Conservation (phyloP, 2,888 invertebrate genomes). For the Lamellibrachia satsuma region DNA sequence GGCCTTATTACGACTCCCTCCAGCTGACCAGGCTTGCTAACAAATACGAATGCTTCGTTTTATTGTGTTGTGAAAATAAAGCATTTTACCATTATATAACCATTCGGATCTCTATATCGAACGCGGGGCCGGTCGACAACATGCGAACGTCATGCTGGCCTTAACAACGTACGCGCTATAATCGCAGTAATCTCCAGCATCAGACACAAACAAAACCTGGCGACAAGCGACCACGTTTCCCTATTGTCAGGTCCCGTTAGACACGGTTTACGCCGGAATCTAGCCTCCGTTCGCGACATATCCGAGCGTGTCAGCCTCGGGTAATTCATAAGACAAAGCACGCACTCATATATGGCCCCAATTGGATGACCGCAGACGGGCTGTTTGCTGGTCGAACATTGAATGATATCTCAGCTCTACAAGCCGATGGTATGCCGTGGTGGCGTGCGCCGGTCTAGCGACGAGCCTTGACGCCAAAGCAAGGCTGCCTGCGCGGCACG, state of each 20-base stretch:
- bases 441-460: not conserved
- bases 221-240: not conserved
- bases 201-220: not conserved
- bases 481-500: not conserved
- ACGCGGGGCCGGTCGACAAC: not conserved
- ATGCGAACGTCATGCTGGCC: not conserved
- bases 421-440: not conserved
- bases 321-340: constrained; percentile 5
- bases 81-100: not conserved
- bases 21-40: too few relatives aligned
- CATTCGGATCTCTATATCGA: not conserved
- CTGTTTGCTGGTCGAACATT: not conserved
- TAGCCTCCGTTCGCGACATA: not conserved
- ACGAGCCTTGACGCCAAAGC: not conserved
- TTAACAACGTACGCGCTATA: not conserved
- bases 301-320: not conserved
- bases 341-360: constrained; percentile 10
- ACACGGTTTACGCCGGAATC: not conserved
- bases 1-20: too few relatives aligned
- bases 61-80: not conserved
- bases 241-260: not conserved
- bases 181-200: not conserved
- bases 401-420: constrained; percentile 1
- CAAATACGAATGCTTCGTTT: too few relatives aligned
- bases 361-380: not conserved